These are phyloP conservation scores for Catagonus wagneri DNA, from an alignment of 2,113 vertebrate species.

Conservation along the genomic window DNA sequence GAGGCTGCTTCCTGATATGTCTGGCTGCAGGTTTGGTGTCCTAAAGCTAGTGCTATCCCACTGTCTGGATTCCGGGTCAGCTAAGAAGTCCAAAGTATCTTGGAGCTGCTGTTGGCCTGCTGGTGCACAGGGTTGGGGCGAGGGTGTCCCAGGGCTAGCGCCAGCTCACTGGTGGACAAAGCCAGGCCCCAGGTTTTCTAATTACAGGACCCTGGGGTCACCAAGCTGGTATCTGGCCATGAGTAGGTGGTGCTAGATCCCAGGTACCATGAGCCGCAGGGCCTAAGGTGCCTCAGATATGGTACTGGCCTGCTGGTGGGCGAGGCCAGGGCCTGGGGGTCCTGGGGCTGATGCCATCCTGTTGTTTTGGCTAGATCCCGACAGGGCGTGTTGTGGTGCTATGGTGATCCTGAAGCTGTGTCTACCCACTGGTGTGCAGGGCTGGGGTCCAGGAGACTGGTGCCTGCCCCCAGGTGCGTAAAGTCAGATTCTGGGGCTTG, in stretches of 20 bases:
- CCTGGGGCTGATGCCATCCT: background rate
- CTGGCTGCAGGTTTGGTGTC: background rate
- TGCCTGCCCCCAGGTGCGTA: background rate
- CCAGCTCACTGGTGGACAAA: background rate
- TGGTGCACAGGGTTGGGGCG: background rate
- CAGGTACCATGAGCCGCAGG: background rate
- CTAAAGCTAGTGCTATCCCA: background rate
- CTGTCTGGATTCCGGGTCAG: background rate
- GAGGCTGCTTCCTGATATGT: background rate
- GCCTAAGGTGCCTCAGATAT: background rate
- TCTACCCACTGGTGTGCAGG: background rate
- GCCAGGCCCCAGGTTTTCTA: background rate
- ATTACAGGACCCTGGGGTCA: background rate
- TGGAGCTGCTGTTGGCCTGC: background rate
- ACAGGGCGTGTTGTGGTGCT: background rate
- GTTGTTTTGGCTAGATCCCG: background rate
- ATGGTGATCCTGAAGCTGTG: background rate
- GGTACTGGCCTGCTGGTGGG: background rate
- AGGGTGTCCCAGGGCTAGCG: background rate
- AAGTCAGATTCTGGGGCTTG: background rate
- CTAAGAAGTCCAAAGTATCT: background rate
- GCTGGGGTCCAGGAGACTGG: background rate
- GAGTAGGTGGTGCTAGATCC: background rate
- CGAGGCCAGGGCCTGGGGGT: background rate
- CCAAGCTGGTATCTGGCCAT: background rate